Percentiles rank a stretch among this genome's conserved stretches.
Evolutionary conservation across 2,888 invertebrate species (phyloP).

Genomic region (Nebria brevicollis): DNA sequence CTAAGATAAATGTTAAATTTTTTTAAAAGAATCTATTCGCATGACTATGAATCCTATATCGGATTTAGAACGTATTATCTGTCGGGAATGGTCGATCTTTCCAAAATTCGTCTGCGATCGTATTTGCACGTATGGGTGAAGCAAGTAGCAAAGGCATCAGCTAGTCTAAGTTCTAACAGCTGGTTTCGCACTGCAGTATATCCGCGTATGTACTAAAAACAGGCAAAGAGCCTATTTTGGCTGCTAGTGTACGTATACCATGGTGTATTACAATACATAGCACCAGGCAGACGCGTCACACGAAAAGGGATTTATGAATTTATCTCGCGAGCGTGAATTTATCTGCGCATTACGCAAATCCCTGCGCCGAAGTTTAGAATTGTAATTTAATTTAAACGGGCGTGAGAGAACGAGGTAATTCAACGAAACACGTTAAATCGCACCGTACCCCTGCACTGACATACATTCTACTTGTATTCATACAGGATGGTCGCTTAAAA

Average conservation of each 20-base stretch:
- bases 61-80: no score
- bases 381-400: slow-evolving; percentile 44
- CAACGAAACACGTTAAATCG: slow-evolving; percentile 21
- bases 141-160: no score
- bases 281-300: slow-evolving; percentile 11
- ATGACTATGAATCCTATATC: no score
- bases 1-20: no score
- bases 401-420: slow-evolving; percentile 19
- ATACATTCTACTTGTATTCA: neutral
- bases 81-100: no score
- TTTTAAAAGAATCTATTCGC: no score
- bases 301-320: slow-evolving; percentile 37
- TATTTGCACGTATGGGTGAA: no score
- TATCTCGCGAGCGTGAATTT: slow-evolving; percentile 39
- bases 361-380: slow-evolving; percentile 41
- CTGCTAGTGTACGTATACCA: neutral
- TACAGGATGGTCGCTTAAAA: neutral
- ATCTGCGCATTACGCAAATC: slow-evolving; percentile 43
- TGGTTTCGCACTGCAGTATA: neutral
- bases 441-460: neutral
- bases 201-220: neutral
- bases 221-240: neutral
- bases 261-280: neutral
- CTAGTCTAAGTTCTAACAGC: no score
- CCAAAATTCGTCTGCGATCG: no score